phyloP scores from a whole-genome alignment of 2,888 invertebrate genomes.

The Hedya salicella region DNA sequence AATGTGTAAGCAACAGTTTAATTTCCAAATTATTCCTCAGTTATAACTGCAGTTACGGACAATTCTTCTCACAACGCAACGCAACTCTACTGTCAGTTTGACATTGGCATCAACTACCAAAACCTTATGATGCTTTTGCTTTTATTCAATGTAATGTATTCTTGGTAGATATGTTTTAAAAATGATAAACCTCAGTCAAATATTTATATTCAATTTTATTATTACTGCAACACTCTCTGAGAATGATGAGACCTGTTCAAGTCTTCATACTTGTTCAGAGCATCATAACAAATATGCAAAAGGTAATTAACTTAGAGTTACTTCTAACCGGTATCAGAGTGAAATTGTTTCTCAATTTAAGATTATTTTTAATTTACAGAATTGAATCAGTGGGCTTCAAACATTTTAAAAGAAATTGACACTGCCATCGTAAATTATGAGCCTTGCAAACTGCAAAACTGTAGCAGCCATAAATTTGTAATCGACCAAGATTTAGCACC shows the following conservation, averaged over 20 bases:
- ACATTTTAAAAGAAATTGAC: slow-evolving; percentile 75
- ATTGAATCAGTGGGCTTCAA: slow-evolving; percentile 72
- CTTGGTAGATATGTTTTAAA: background rate
- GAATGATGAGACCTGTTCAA: slow-evolving; percentile 29
- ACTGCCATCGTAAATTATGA: slow-evolving; percentile 78
- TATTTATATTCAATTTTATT: background rate
- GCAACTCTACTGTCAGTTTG: too few relatives aligned
- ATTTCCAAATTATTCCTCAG: too few relatives aligned
- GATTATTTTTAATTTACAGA: slow-evolving; percentile 65
- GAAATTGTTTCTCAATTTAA: background rate
- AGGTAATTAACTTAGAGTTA: slow-evolving; percentile 49
- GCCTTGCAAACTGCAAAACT: slow-evolving; percentile 85
- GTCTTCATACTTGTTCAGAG: slow-evolving; percentile 48
- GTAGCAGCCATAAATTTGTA: slow-evolving; percentile 87
- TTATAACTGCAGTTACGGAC: too few relatives aligned
- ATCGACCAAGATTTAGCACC: slow-evolving; percentile 88
- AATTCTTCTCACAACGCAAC: too few relatives aligned
- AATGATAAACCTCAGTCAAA: slow-evolving; percentile 8
- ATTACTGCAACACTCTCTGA: slow-evolving; percentile 19
- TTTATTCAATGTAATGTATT: background rate
- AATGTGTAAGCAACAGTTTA: too few relatives aligned
- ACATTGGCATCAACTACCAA: too few relatives aligned
- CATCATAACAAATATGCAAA: slow-evolving; percentile 54
- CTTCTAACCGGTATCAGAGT: background rate
- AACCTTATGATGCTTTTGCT: too few relatives aligned